Base-by-base conservation (phyloP, 2,888 invertebrate genomes). In the Hypomecis atomaria region DNA sequence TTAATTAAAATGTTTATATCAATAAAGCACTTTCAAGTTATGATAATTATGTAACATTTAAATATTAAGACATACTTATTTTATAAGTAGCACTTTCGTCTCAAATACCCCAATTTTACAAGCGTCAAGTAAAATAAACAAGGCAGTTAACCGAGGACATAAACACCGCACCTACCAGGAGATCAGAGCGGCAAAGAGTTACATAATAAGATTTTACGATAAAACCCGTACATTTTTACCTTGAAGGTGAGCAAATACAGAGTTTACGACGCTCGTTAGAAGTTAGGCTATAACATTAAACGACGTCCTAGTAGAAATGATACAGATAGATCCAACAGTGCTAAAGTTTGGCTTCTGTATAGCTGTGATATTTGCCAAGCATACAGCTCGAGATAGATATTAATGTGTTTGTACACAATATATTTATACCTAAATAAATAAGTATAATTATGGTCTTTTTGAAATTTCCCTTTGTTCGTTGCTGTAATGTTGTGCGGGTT, bases 221-320 rank as follows among this genome's bases (percentile, higher is more conserved):
- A 77, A 65, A 60, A 49, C 65, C 59, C 52, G 65, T 65, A 81
- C 77, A 79, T 83, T 85, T 83, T 82, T 84, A 82, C 83, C 78
- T 82, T 71, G 74, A 70, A 82, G 82, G 83, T 83, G 81, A 87
- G 89, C 89, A 89, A 89, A 90, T 88, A 88, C 81, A 78, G 81
- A 86, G 82, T 91, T 91, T 90, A 92, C 85, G 87, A 80, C 83
- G 75, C 87, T 90, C 90, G 89, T 92, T 90, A 90, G 82, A 90
- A 91, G 84, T 91, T 90, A 56, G 85, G 79, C 82, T 83, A 83
- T 90, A 90, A 91, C 81, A 76, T 81, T 85, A 85, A 89, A 89
- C 85, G 89, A 86, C 84, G 83, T 75, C 71, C 73, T 67, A 66
- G 67, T 71, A 48, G 36, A 43, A 55, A 64, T 64, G 34, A 65